phyloP scores from a whole-genome alignment of 1,140 invertebrate species.

The Nilaparvata lugens region DNA sequence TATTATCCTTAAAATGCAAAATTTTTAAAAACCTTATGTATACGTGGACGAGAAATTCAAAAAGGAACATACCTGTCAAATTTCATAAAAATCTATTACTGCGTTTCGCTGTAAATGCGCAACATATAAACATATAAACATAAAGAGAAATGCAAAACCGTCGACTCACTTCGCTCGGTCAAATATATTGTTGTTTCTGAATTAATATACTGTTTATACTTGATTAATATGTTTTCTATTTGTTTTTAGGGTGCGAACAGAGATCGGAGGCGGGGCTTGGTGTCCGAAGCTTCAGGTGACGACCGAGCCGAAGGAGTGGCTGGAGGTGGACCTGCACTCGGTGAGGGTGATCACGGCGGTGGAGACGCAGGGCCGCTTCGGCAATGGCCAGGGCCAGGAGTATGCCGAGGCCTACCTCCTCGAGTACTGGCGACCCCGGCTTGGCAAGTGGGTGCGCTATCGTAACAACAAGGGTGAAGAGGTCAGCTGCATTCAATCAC shows the following conservation, averaged over 20 bases:
- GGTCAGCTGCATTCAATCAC: slow-evolving; percentile 37
- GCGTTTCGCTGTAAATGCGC: no score
- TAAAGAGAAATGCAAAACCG: no score
- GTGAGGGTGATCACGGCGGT: slow-evolving; percentile 70
- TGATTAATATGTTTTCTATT: background rate
- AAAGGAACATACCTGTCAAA: no score
- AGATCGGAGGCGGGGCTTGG: slow-evolving; percentile 75
- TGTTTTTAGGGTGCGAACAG: slow-evolving; percentile 60
- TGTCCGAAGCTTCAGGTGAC: slow-evolving; percentile 68
- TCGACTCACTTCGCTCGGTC: no score
- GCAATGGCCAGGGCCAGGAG: slow-evolving; percentile 73
- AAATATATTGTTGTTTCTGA: no score
- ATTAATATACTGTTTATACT: no score
- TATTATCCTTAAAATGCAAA: no score
- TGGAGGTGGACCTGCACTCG: slow-evolving; percentile 63
- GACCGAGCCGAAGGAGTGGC: slow-evolving; percentile 62
- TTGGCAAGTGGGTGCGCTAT: slow-evolving; percentile 64
- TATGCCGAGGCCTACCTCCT: slow-evolving; percentile 67
- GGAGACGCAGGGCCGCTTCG: slow-evolving; percentile 77
- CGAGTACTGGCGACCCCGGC: slow-evolving; percentile 64
- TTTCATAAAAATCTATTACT: no score
- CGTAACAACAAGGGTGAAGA: slow-evolving; percentile 56
- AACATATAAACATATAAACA: no score
- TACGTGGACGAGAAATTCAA: no score
- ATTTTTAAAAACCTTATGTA: no score